Base-by-base conservation (phyloP, 2,113 vertebrate species). In the Serilophus lunatus region DNA sequence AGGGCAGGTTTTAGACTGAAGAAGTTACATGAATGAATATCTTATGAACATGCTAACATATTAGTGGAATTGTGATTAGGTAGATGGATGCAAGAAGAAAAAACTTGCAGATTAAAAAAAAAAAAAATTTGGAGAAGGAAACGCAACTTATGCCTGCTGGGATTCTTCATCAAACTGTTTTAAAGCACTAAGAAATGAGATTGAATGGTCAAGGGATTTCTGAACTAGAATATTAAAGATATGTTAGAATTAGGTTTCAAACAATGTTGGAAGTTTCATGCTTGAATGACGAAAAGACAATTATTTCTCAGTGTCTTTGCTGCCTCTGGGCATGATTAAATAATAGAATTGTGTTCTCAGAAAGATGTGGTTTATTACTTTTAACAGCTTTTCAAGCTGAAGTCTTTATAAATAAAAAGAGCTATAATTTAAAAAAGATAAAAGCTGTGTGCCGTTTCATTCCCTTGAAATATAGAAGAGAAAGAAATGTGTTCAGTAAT, bases 291-390 rank as follows among this genome's bases (percentile, higher is more conserved):
- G 4, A 81, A 88, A 95, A 97, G 92, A 95, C 92, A 96, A 96
- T 97, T 97, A 96, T 95, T 97, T 97, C 44, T 66, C 63, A 76
- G 84, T 95, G 72, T 93, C 83, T 90, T 92, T 96, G 54, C 88
- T 95, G 85, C 97, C 95, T 97, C 82, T 88, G 81, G 95, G 90
- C 92, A 95, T 92, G 95, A 97, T 95, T 97, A 97, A 97, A 97
- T 97, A 95, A 97, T 92, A 64, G 85, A 95, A 92, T 60, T 93
- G 82, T 92, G 87, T 93, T 97, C 85, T 84, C 69, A 84, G 86
- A 96, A 95, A 91, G 76, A 97, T 89, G 82, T 10, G 40, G 81
- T 93, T 97, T 97, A 93, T 97, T 97, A 78, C 90, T 96, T 97
- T 96, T 86, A 93, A 82, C 88, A 95, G 94, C 93, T 96, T 96